A percentile compares a stretch with the other conserved stretches of the same genome.
Conservation (phyloP, 1,140 invertebrate genomes). For the Drosophila bipectinata region DNA sequence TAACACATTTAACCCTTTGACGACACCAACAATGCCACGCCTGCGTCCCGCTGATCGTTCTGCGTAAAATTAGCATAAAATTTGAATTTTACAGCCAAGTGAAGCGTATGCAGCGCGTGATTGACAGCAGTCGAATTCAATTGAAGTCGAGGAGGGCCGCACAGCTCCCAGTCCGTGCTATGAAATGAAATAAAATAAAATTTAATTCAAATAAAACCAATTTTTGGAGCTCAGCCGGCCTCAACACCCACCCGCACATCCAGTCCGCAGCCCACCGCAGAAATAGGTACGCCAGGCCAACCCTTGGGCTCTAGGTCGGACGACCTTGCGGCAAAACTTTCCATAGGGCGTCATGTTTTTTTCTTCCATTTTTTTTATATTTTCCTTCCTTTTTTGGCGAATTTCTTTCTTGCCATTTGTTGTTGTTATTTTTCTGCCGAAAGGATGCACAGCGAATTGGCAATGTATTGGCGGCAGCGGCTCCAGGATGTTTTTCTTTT, state of each 20-base stretch:
- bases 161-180: slow-evolving; percentile 1
- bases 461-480: slow-evolving; percentile 61
- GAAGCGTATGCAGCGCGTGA: slow-evolving; percentile 81
- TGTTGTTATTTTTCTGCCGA: slow-evolving; percentile 22
- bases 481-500: slow-evolving; percentile 34
- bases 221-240: slow-evolving; percentile 38
- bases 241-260: not conserved
- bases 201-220: slow-evolving; percentile 82
- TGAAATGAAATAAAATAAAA: slow-evolving; percentile 79
- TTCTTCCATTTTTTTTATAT: slow-evolving; percentile 1
- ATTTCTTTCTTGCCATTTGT: slow-evolving; percentile 9
- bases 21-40: slow-evolving; percentile 29
- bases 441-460: slow-evolving; percentile 50
- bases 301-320: slow-evolving; percentile 56
- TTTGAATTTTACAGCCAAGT: slow-evolving; percentile 80
- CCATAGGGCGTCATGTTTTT: slow-evolving; percentile 54
- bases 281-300: slow-evolving; percentile 26
- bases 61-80: slow-evolving; percentile 82
- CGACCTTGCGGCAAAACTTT: slow-evolving; percentile 74
- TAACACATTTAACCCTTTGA: slow-evolving; percentile 78
- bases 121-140: slow-evolving; percentile 82
- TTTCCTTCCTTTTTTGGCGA: not conserved
- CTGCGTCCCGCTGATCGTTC: slow-evolving; percentile 65
- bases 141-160: slow-evolving; percentile 59
- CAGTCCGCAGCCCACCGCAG: not conserved